Conservation (phyloP, 2,888 invertebrate species). For the Parnassius apollo region DNA sequence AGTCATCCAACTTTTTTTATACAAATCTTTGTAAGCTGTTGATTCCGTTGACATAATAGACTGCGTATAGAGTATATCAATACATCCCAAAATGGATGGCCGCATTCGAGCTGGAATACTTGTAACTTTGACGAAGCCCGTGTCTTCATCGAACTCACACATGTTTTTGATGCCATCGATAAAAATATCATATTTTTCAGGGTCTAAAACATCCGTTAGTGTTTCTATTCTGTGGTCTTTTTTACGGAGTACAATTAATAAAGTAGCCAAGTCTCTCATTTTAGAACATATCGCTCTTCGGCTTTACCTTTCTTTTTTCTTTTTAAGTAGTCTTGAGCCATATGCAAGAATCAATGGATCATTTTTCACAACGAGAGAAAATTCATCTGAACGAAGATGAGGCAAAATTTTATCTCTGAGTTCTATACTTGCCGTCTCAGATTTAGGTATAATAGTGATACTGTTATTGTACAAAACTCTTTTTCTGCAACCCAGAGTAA, state of each 20-base stretch:
- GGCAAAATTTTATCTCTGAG: conserved; percentile 22
- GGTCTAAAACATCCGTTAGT: conserved; percentile 22
- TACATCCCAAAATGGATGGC: conserved; percentile 15
- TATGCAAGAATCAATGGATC: conserved; percentile 22
- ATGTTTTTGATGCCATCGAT: conserved; percentile 26
- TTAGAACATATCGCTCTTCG: conserved; percentile 27
- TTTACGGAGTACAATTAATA: conserved; percentile 21
- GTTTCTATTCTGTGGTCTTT: conserved; percentile 19
- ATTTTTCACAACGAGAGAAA: conserved; percentile 21
- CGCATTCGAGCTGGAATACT: conserved; percentile 26
- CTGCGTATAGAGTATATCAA: conserved; percentile 25
- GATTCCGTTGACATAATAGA: conserved; percentile 13
- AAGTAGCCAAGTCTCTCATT: conserved; percentile 28
- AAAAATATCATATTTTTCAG: conserved; percentile 26
- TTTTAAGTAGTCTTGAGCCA: not conserved
- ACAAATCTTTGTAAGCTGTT: conserved; percentile 19
- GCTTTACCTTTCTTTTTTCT: conserved; percentile 4
- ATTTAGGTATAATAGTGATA: not conserved
- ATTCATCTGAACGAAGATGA: conserved; percentile 25
- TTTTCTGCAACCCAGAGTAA: conserved; percentile 3
- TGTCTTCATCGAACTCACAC: conserved; percentile 28
- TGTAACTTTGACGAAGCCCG: conserved; percentile 22
- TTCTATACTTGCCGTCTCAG: conserved; percentile 9
- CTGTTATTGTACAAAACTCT: not conserved
- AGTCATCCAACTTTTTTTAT: conserved; percentile 26